Evolutionary conservation across 1,140 invertebrate species (phyloP), one percentile per base, ranked within the genome.

Genomic region (Scaptomyza graminum): DNA sequence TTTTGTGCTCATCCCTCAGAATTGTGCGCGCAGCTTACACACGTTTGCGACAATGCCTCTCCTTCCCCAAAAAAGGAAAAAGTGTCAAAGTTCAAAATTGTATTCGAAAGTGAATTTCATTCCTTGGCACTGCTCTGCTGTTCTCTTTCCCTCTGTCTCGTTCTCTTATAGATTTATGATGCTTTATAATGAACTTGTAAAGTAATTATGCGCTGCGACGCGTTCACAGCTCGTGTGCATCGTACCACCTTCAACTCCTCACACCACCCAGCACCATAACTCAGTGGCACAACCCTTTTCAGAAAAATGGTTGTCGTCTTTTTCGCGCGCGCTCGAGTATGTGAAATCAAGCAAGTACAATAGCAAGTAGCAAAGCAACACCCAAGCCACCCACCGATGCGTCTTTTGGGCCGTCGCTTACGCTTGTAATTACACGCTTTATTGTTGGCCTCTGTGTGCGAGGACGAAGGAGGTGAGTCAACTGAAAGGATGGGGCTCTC

Each of bases 111-210:
- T 67, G 49, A 39, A 39, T 12, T 39, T 12, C 37, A 39, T 41
- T 12, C 12, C 8, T 28, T 6, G 6, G 8, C 34, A 3, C 12
- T 1, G 11, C 37, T 39, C 37, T 22, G 41, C 46, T 65, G n/a
- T 55, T 37, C 62, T 63, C 41, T 43, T 44, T 15, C 50, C 56
- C 25, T 52, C 51, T 52, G 9, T 16, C 7, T 9, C 9, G 15
- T 41, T 47, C 15, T 51, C 65, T 77, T 75, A 81, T 87, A 87
- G 90, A 91, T 91, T 90, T 90, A 91, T 90, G 81, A 84, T 78
- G 75, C 65, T 90, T 90, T 90, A 90, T 91, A 91, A 91, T 91
- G 89, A 91, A 91, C 90, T 91, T 91, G 90, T 91, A 90, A 91
- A 91, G 90, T 90, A 91, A 91, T 91, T 91, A 90, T 91, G 90